Percentiles rank a stretch among this genome's conserved stretches.
phyloP scores from a whole-genome alignment of 2,797 vertebrate genomes.

The Lagorchestes hirsutus region DNA sequence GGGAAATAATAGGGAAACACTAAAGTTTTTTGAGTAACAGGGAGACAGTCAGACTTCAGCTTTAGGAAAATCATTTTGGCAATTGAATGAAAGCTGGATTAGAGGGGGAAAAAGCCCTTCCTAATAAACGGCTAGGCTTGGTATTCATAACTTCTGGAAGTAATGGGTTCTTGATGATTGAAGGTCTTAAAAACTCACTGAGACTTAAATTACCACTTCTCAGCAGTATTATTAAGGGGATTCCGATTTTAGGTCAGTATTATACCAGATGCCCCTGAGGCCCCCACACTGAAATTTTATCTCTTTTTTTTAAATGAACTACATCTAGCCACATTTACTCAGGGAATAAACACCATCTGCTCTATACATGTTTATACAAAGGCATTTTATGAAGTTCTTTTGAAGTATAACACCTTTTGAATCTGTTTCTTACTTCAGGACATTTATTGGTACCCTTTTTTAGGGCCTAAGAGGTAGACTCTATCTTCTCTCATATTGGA shows the following conservation, averaged over 20 bases:
- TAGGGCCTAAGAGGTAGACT: background rate
- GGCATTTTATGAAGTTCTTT: background rate
- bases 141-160: background rate
- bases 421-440: background rate
- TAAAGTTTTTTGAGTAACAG: background rate
- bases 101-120: background rate
- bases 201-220: background rate
- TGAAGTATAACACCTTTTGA: background rate
- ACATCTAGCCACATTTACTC: background rate
- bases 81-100: background rate
- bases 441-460: background rate
- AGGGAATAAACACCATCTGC: background rate
- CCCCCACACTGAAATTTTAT: background rate
- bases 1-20: background rate
- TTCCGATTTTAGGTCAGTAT: background rate
- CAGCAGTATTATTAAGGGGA: background rate
- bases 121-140: background rate
- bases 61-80: background rate
- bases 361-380: background rate
- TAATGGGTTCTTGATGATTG: background rate
- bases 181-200: background rate
- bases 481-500: background rate
- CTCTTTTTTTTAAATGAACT: background rate
- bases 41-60: background rate
- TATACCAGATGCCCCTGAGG: background rate